A percentile compares a stretch with the other conserved stretches of the same genome.
Evolutionary conservation across 1,140 invertebrate species (phyloP).

Genomic region (Telenomus remus): DNA sequence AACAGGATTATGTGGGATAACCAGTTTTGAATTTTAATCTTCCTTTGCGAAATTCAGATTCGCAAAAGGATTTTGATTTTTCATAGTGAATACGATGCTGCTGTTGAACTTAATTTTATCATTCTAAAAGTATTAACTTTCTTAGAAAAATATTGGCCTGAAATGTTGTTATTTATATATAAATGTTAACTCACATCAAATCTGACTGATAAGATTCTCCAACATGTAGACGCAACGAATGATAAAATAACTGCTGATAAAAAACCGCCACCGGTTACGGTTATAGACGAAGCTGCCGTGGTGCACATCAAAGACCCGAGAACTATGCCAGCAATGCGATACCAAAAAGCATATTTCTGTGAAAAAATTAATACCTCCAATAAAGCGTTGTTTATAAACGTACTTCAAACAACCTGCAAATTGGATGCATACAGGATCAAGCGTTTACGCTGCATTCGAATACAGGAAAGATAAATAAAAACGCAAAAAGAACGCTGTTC

Average conservation of each 20-base stretch:
- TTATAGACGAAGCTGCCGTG: constrained; percentile 53
- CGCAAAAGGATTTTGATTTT: neutral
- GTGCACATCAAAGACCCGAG: constrained; percentile 66
- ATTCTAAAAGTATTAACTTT: too few relatives aligned
- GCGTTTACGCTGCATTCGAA: too few relatives aligned
- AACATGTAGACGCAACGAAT: constrained; percentile 65
- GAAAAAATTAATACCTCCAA: constrained; percentile 11
- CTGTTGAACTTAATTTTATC: too few relatives aligned
- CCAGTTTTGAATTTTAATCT: neutral
- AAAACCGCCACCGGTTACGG: constrained; percentile 66
- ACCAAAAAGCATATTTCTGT: constrained; percentile 63
- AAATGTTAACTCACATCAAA: constrained; percentile 58
- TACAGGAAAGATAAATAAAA: constrained; percentile 8
- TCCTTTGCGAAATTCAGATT: neutral
- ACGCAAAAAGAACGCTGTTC: too few relatives aligned
- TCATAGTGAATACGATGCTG: too few relatives aligned
- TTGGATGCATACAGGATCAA: too few relatives aligned
- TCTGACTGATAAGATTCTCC: constrained; percentile 59
- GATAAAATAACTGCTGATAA: constrained; percentile 65
- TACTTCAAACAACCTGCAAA: too few relatives aligned
- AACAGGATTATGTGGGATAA: constrained; percentile 8
- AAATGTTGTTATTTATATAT: too few relatives aligned
- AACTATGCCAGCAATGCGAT: constrained; percentile 58
- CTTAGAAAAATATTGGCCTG: too few relatives aligned
- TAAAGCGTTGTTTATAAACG: neutral